These are phyloP conservation scores for Muscicapa striata DNA, from an alignment of 2,797 vertebrate genomes.

Conservation along the genomic window DNA sequence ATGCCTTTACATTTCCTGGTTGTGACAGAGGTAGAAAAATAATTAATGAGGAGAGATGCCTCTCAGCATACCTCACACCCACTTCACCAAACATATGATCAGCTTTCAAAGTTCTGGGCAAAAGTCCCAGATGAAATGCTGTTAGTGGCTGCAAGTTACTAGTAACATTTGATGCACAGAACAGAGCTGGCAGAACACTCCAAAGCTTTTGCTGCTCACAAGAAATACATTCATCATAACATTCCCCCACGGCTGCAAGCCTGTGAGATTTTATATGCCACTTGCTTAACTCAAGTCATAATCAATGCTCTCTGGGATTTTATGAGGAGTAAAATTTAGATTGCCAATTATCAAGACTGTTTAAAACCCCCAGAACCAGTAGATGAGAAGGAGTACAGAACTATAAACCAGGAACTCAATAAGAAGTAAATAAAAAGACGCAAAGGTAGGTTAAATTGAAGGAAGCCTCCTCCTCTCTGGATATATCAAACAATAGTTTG, in stretches of 20 bases:
- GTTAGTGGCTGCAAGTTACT: conserved; percentile 8
- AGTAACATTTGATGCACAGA: conserved; percentile 16
- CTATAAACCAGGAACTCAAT: conserved; percentile 1
- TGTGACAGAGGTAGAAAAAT: neutral
- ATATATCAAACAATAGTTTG: neutral
- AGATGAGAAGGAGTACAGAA: neutral
- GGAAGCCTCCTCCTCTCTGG: neutral
- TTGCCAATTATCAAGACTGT: conserved; percentile 40
- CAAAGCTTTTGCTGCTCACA: conserved; percentile 34
- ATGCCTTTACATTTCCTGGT: neutral
- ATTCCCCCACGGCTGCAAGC: neutral
- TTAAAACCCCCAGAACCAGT: conserved; percentile 44
- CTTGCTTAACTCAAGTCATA: conserved; percentile 59
- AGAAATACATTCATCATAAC: conserved; percentile 58
- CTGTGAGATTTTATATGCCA: conserved; percentile 37
- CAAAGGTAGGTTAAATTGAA: neutral
- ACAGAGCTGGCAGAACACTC: conserved; percentile 39
- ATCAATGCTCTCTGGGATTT: conserved; percentile 54
- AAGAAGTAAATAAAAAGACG: neutral
- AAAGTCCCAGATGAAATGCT: conserved; percentile 22
- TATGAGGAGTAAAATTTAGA: conserved; percentile 58
- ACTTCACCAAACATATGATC: neutral
- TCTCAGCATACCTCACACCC: neutral
- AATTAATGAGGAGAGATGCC: conserved; percentile 7
- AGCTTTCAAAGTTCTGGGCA: conserved; percentile 34